phyloP scores from a whole-genome alignment of 92 coral and sea anemone genomes.

The Palythoa grandiflora region DNA sequence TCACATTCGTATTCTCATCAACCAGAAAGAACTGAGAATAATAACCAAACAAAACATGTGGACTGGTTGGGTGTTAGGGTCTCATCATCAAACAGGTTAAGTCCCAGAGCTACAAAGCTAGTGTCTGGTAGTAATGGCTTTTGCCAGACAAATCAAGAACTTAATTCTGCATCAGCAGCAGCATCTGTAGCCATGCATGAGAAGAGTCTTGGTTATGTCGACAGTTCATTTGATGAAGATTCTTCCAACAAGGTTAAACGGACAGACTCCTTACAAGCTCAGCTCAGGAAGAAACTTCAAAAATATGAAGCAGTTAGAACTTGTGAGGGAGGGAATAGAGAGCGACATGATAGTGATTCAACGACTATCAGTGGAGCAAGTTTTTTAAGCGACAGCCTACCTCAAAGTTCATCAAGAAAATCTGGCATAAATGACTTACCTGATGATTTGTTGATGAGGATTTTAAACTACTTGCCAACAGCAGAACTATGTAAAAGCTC shows the following conservation, averaged over 20 bases:
- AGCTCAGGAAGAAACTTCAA: constrained; percentile 72
- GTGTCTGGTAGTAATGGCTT: neutral
- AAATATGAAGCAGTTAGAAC: constrained; percentile 62
- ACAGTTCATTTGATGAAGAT: constrained; percentile 75
- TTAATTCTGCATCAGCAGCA: constrained; percentile 17
- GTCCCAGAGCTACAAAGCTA: constrained; percentile 38
- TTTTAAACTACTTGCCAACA: constrained; percentile 83
- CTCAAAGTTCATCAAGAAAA: constrained; percentile 41
- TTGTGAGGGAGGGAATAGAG: constrained; percentile 37
- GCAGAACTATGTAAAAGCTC: constrained; percentile 85
- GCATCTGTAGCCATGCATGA: constrained; percentile 17
- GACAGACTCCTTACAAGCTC: constrained; percentile 87
- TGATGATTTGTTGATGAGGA: constrained; percentile 81
- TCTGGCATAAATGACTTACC: constrained; percentile 75
- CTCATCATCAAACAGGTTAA: constrained; percentile 27
- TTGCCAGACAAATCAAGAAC: neutral
- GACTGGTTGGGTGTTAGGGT: constrained; percentile 59
- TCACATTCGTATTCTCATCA: constrained; percentile 70
- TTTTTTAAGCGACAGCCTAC: constrained; percentile 67
- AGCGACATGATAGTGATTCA: constrained; percentile 83
- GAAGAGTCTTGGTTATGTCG: constrained; percentile 72
- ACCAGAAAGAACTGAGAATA: constrained; percentile 21
- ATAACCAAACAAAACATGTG: constrained; percentile 35
- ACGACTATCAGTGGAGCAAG: constrained; percentile 88
- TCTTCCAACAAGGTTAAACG: constrained; percentile 66